These are phyloP conservation scores for Sceliomorpha sp. DNA, from an alignment of 2,888 invertebrate species.

Conservation along the genomic window DNA sequence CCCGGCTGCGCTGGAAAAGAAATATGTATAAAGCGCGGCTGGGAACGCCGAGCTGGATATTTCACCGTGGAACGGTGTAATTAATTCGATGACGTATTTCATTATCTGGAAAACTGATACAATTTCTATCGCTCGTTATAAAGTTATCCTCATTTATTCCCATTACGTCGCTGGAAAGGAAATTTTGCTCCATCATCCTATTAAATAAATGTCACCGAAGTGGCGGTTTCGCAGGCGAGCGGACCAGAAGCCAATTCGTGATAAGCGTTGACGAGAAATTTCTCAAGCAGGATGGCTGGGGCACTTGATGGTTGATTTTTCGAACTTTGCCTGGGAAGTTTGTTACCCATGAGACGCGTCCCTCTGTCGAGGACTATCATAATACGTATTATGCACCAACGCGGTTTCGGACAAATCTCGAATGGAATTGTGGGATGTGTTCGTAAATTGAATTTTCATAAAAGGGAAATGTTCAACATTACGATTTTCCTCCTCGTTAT, in stretches of 20 bases:
- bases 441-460: too few species aligned
- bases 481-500: too few species aligned
- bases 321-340: conserved; percentile 2
- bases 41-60: too few species aligned
- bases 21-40: too few species aligned
- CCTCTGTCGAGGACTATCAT: conserved; percentile 9
- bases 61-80: too few species aligned
- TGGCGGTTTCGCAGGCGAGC: conserved; percentile 13
- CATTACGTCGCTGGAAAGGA: conserved; percentile 36
- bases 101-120: conserved; percentile 20
- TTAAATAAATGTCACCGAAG: conserved; percentile 36
- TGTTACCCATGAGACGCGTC: conserved; percentile 13
- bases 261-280: conserved; percentile 32
- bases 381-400: conserved; percentile 3
- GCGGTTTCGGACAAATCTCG: conserved; percentile 1
- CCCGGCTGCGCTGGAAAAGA: too few species aligned
- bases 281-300: conserved; percentile 3
- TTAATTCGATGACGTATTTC: too few species aligned
- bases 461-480: conserved; percentile 8
- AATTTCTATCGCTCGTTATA: conserved; percentile 22
- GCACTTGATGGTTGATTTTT: conserved; percentile 15
- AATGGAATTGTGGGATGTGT: conserved; percentile 2
- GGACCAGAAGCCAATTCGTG: conserved; percentile 22
- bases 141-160: conserved; percentile 44
- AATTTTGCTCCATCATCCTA: conserved; percentile 40